Evolutionary conservation across 92 coral and sea anemone species (phyloP), one percentile per base, ranked within the genome.

Genomic region (Phymanthus crucifer): DNA sequence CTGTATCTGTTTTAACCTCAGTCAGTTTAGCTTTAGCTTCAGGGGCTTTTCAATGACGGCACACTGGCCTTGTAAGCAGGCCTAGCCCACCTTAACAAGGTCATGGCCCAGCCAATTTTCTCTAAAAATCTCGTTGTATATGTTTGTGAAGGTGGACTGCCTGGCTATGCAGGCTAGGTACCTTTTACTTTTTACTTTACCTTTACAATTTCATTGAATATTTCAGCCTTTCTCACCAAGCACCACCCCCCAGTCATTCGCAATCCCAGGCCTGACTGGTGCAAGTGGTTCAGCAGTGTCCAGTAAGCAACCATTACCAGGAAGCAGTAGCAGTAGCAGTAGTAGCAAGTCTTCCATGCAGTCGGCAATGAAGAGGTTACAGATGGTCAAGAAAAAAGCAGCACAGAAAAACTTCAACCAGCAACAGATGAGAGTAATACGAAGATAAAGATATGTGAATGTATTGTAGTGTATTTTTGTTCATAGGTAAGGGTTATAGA

Each of bases 371-470:
- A 95, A 89, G 64, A 77, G 98, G 35, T 81, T 95, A 13, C 98
- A 95, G 87, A 87, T 93, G 98, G 94, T 95, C 77, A 95, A 95
- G 92, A 95, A 95, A 76, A 95, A 95, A 40, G 98, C 98, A 1
- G 97, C 95, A 32, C 97, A 93, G 69, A 93, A 94, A 65, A 94
- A 90, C 57, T 83, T 87, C 10, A 92, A 87, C 78, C 94, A 92
- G 18, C 97, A 92, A 79, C 97, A 92, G 82, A 90, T 92, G n/a
- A 81, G 94, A 69, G 83, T 92, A 47, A 91, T 93, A 33, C 78
- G 97, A 67, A 75, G 97, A 92, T 92, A 71, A 83, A 19, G 61
- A 45, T 26, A 43, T 35, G 29, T 29, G 1, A 23, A 18, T 77
- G 6, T n/a, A 54, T 54, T 54, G 27, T 61, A 27, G 11, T 61